Percentiles rank a stretch among this genome's conserved stretches.
phyloP scores from a whole-genome alignment of 1,140 invertebrate genomes.

The Atta texana region DNA sequence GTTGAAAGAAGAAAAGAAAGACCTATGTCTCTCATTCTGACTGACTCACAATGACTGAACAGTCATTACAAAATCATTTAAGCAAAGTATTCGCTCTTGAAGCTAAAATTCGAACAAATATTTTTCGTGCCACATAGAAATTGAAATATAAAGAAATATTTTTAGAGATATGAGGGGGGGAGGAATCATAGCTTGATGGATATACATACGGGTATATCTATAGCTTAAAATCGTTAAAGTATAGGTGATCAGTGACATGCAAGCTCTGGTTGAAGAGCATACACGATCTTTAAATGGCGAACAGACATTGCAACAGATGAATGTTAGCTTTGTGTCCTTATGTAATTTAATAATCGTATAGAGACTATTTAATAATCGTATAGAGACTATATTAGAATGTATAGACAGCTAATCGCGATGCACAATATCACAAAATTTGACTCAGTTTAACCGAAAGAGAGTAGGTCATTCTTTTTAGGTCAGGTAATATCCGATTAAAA shows the following conservation, averaged over 20 bases:
- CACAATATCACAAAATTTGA: slow-evolving; percentile 34
- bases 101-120: background rate
- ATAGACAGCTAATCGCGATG: background rate
- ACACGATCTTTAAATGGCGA: slow-evolving; percentile 42
- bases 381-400: background rate
- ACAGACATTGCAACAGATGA: slow-evolving; percentile 7
- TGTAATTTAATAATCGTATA: slow-evolving; percentile 33
- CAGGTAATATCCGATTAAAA: slow-evolving; percentile 2
- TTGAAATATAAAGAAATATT: background rate
- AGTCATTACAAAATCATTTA: background rate
- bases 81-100: background rate
- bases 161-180: background rate
- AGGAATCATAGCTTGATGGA: background rate
- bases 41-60: background rate
- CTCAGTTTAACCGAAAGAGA: background rate
- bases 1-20: background rate
- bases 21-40: background rate
- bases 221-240: slow-evolving; percentile 6
- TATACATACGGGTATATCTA: background rate
- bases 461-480: slow-evolving; percentile 26
- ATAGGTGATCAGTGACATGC: slow-evolving; percentile 22
- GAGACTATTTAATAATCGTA: slow-evolving; percentile 13
- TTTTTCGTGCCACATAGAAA: background rate
- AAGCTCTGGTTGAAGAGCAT: background rate
- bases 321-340: slow-evolving; percentile 12